phyloP scores from a whole-genome alignment of 1,140 invertebrate species.

The Ostrea edulis region DNA sequence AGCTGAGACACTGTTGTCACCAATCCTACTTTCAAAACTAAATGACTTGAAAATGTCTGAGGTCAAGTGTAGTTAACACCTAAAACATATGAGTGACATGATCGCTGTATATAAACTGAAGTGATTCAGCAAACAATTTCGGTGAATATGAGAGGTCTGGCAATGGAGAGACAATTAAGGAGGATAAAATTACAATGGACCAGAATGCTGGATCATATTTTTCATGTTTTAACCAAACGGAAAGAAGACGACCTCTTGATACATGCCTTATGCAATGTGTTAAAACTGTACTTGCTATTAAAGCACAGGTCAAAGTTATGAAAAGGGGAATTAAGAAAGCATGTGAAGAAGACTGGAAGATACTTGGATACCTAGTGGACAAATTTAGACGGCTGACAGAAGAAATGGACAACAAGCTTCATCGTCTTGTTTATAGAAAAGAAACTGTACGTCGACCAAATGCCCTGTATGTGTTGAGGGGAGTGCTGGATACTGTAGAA shows the following conservation, averaged over 20 bases:
- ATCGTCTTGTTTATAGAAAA: background rate
- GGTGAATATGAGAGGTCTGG: background rate
- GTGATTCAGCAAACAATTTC: background rate
- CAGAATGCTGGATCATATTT: background rate
- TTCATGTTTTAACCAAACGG: background rate
- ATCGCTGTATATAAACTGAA: background rate
- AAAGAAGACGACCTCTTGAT: background rate
- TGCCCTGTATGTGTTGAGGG: background rate
- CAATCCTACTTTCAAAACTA: conserved; percentile 26
- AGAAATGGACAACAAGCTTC: background rate
- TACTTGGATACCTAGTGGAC: background rate
- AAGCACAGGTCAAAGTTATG: conserved; percentile 17
- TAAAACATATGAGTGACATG: background rate
- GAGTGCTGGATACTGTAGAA: background rate
- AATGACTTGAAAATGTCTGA: conserved; percentile 1
- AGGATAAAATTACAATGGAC: conserved; percentile 21
- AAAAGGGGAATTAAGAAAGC: background rate
- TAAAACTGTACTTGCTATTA: conserved; percentile 11
- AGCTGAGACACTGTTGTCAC: background rate
- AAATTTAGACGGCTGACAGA: background rate
- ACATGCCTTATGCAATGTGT: conserved; percentile 17
- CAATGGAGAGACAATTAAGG: conserved; percentile 29
- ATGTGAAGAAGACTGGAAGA: background rate
- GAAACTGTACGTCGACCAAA: background rate
- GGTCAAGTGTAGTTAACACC: background rate